phyloP scores from a whole-genome alignment of 2,888 invertebrate species.

The Chymomyza caudatula region DNA sequence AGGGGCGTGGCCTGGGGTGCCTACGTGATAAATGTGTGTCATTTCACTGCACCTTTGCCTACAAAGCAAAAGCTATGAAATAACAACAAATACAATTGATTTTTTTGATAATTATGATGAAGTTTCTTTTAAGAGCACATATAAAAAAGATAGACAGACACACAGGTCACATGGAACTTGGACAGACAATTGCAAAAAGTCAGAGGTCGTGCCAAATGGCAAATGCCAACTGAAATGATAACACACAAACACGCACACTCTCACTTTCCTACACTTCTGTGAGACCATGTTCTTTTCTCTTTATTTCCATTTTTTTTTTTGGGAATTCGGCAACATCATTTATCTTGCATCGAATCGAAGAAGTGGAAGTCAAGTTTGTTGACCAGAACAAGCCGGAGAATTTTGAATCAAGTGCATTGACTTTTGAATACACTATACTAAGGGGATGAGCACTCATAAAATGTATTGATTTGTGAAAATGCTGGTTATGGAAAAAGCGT shows the following conservation, averaged over 20 bases:
- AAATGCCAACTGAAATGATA: slow-evolving; percentile 23
- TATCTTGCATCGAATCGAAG: slow-evolving; percentile 46
- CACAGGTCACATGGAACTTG: slow-evolving; percentile 33
- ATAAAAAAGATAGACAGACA: slow-evolving; percentile 6
- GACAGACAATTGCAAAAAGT: slow-evolving; percentile 52
- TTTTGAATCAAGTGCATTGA: slow-evolving; percentile 22
- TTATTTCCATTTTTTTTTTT: slow-evolving; percentile 14
- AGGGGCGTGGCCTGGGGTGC: not conserved
- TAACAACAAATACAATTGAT: not conserved
- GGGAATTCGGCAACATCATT: slow-evolving; percentile 56
- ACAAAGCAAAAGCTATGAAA: not conserved
- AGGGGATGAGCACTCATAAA: no score
- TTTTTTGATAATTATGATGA: slow-evolving; percentile 53
- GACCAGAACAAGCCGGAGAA: not conserved
- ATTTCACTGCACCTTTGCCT: slow-evolving; percentile 25
- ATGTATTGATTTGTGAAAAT: no score
- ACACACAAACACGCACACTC: slow-evolving; percentile 1
- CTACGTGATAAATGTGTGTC: slow-evolving; percentile 59
- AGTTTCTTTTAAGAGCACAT: slow-evolving; percentile 10
- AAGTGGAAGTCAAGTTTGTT: slow-evolving; percentile 22
- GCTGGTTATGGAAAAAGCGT: no score
- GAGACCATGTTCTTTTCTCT: not conserved
- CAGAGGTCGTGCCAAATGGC: not conserved
- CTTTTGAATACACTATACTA: slow-evolving; percentile 8
- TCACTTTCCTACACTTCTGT: slow-evolving; percentile 4